phyloP scores from a whole-genome alignment of 1,140 invertebrate species.

The Mamestra configurata region DNA sequence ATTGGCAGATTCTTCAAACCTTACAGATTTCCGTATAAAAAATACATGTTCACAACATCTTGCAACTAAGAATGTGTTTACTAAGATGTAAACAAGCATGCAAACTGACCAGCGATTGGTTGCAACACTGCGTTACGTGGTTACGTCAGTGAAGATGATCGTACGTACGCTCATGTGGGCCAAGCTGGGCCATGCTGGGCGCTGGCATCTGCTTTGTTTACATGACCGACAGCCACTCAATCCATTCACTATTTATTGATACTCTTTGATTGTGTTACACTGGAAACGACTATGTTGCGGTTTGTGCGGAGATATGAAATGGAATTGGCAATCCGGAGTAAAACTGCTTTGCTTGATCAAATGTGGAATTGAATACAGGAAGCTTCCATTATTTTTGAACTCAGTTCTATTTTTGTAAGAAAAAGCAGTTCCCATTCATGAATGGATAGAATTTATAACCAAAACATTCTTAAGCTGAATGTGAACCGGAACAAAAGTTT shows the following conservation, averaged over 20 bases:
- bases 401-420: neutral
- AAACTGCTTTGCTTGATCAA: neutral
- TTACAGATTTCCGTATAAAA: too few species aligned
- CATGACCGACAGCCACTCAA: constrained; percentile 18
- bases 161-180: constrained; percentile 7
- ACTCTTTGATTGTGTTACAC: constrained; percentile 9
- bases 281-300: neutral
- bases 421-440: neutral
- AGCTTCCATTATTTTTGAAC: neutral
- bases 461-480: neutral
- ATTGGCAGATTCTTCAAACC: too few species aligned
- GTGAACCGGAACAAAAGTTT: constrained; percentile 40
- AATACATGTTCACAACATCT: too few species aligned
- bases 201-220: constrained; percentile 39
- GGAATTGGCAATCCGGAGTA: neutral
- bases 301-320: neutral
- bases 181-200: neutral
- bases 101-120: neutral
- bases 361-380: neutral
- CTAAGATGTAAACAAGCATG: neutral
- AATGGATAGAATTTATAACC: neutral
- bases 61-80: neutral
- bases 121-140: constrained; percentile 28
- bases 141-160: constrained; percentile 29
- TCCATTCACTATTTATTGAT: constrained; percentile 31